A percentile compares a stretch with the other conserved stretches of the same genome.
Evolutionary conservation across 1,140 invertebrate genomes (phyloP).

Genomic region (Nephotettix cincticeps): DNA sequence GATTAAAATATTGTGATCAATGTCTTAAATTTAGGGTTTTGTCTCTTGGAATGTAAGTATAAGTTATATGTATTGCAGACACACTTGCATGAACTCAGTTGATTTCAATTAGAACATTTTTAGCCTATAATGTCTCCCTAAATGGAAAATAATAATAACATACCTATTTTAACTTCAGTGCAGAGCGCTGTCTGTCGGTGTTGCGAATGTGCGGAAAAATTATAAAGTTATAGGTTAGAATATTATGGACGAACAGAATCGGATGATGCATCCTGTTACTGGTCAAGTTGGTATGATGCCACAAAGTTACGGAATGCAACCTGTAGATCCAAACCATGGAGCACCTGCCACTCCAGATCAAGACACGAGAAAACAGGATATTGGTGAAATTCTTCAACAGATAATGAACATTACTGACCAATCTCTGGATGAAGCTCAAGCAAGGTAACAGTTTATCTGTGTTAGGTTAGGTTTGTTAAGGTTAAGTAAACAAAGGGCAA

Average conservation of each 20-base stretch:
- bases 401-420: constrained; percentile 99
- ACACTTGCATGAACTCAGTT: no score
- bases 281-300: constrained; percentile 51
- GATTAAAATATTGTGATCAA: no score
- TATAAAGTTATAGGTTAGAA: constrained; percentile 28
- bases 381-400: constrained; percentile 92
- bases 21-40: no score
- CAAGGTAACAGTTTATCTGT: constrained; percentile 60
- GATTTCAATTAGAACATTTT: no score
- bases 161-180: no score
- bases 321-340: constrained; percentile 54
- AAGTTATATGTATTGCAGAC: no score
- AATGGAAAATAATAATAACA: no score
- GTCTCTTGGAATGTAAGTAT: no score
- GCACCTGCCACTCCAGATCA: constrained; percentile 64
- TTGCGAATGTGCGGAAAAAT: no score
- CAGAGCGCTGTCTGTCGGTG: no score
- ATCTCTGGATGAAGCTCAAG: constrained; percentile 96
- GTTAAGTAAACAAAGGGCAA: no score
- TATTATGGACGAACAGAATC: constrained; percentile 43
- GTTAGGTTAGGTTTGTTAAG: background rate
- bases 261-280: constrained; percentile 53
- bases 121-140: no score
- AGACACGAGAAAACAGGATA: constrained; percentile 83
- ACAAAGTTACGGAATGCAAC: constrained; percentile 50